Evolutionary conservation across 37 sponge, comb jelly and placozoan genomes (phyloP).

Genomic region (Chondrosia reniformis): DNA sequence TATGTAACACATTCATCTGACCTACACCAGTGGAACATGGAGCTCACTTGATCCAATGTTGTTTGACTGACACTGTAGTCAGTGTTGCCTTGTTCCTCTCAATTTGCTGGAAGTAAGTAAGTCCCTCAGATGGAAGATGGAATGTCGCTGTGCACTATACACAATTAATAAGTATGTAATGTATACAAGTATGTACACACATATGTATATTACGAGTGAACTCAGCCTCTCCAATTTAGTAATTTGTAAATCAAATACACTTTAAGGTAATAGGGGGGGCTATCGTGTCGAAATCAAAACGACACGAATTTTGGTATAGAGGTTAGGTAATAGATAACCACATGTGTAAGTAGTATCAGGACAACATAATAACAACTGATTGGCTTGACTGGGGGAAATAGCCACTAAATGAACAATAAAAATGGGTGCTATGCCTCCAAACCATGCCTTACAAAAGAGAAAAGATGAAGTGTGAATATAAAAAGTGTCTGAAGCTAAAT

Average conservation of each 20-base stretch:
- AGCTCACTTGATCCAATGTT: conserved; percentile 85
- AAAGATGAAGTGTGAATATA: too few relatives aligned
- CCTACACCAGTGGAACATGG: not conserved
- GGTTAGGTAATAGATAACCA: too few relatives aligned
- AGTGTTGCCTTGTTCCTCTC: conserved; percentile 76
- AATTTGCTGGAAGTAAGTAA: conserved; percentile 68
- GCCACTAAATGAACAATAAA: too few relatives aligned
- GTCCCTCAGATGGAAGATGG: conserved; percentile 46
- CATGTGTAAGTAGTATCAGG: not conserved
- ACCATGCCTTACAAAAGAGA: too few relatives aligned
- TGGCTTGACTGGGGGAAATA: not conserved
- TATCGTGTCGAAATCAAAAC: too few relatives aligned
- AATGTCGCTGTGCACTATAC: conserved; percentile 70
- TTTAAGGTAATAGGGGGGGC: not conserved
- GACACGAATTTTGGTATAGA: too few relatives aligned
- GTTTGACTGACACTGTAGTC: conserved; percentile 95
- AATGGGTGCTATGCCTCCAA: too few relatives aligned
- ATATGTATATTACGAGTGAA: not conserved
- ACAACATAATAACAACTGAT: not conserved
- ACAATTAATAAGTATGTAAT: not conserved
- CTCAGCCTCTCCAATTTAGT: not conserved
- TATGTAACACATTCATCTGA: not conserved
- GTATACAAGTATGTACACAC: not conserved
- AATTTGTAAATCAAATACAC: not conserved
- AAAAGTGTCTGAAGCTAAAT: too few relatives aligned